A percentile compares a stretch with the other conserved stretches of the same genome.
These are phyloP conservation scores for Lontra canadensis DNA, from an alignment of 2,113 vertebrate genomes.

Conservation along the genomic window DNA sequence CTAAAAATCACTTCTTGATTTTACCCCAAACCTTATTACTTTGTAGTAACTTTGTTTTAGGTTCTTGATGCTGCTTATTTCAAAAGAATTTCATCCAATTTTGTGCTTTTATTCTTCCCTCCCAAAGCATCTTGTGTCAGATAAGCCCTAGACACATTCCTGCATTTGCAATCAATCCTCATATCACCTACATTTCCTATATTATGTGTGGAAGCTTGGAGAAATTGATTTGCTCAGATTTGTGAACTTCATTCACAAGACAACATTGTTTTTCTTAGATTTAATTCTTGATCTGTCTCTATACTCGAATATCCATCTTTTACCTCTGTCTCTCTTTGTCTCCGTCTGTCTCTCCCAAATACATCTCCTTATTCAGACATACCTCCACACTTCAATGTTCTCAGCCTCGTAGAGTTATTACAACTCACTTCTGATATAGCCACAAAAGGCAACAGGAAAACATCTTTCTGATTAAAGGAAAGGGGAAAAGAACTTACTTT, in stretches of 20 bases:
- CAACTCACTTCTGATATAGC: background rate
- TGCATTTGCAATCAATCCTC: background rate
- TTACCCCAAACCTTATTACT: background rate
- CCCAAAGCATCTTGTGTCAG: background rate
- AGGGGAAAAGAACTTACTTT: background rate
- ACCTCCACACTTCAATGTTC: background rate
- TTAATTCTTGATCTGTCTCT: background rate
- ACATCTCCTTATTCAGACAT: background rate
- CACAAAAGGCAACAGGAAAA: background rate
- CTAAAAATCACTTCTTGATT: background rate
- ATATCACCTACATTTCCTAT: background rate
- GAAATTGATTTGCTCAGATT: background rate
- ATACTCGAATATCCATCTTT: background rate
- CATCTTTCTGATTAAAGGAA: background rate
- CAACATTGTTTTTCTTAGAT: background rate
- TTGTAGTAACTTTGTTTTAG: background rate
- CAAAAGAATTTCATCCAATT: background rate
- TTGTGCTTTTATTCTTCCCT: background rate
- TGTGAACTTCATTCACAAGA: background rate
- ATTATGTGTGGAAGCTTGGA: background rate
- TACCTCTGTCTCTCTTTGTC: background rate
- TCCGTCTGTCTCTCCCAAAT: background rate
- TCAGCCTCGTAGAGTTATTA: background rate
- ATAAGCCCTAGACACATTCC: background rate
- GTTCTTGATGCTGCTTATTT: background rate